A percentile compares a stretch with the other conserved stretches of the same genome.
Evolutionary conservation across 2,113 vertebrate species (phyloP).

Genomic region (Apteryx mantelli): DNA sequence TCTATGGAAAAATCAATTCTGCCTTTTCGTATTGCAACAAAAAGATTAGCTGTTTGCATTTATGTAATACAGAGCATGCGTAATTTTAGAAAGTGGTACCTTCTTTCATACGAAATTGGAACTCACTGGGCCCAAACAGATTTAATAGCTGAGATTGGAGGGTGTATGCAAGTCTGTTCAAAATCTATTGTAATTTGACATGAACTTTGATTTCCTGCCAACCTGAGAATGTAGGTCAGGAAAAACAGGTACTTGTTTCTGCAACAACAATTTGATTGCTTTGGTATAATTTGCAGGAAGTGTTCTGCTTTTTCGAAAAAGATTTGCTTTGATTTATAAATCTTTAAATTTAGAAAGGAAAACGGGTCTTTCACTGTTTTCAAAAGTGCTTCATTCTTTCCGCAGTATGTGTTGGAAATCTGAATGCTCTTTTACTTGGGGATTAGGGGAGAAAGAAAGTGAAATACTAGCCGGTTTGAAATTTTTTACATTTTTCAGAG

Average conservation of each 20-base stretch:
- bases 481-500: constrained; percentile 17
- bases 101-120: background rate
- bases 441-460: background rate
- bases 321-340: background rate
- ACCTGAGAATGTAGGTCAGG: constrained; percentile 37
- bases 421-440: background rate
- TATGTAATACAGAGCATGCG: rapidly evolving
- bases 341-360: background rate
- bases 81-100: background rate
- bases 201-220: constrained; percentile 59
- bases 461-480: background rate
- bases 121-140: background rate
- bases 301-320: background rate
- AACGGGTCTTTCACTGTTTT: background rate
- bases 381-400: constrained; percentile 29
- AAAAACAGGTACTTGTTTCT: constrained; percentile 59
- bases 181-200: constrained; percentile 39
- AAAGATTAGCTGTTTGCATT: background rate
- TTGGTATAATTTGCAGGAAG: background rate
- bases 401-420: background rate
- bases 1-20: background rate
- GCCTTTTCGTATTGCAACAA: background rate
- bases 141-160: constrained; percentile 2
- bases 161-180: constrained; percentile 36
- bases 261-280: background rate